phyloP scores from a whole-genome alignment of 1,140 invertebrate genomes.

The Bombyx mandarina region DNA sequence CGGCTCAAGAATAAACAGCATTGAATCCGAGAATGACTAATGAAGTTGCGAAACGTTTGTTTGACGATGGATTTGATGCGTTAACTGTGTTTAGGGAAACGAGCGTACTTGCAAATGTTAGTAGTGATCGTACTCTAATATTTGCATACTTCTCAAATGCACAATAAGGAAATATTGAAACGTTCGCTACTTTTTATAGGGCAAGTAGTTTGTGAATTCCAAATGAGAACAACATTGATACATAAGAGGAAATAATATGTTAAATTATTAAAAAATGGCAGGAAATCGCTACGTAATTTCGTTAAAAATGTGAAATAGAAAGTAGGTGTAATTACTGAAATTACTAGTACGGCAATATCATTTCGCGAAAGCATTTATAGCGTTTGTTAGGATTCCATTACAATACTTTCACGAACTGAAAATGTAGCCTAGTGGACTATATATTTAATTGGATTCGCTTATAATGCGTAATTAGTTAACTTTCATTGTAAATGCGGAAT shows the following conservation, averaged over 20 bases:
- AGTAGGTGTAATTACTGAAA: conserved; percentile 1
- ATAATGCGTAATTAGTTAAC: no score
- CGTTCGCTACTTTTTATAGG: no score
- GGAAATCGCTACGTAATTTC: neutral
- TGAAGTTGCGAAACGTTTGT: conserved; percentile 7
- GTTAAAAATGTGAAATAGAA: conserved; percentile 7
- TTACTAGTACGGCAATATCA: conserved; percentile 5
- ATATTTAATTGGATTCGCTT: no score
- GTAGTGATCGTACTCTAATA: no score
- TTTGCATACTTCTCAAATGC: no score
- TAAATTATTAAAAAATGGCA: no score
- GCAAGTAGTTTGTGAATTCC: no score
- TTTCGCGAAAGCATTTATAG: conserved; percentile 10
- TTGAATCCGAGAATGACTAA: conserved; percentile 20
- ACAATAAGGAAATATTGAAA: no score
- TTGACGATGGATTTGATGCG: neutral
- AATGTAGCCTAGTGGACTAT: neutral
- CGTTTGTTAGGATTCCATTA: conserved; percentile 6
- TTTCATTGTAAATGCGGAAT: no score
- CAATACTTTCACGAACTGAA: neutral
- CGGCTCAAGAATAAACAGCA: conserved; percentile 33
- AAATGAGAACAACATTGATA: no score
- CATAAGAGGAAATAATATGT: no score
- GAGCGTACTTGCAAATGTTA: no score
- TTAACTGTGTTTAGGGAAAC: neutral